Percentiles rank a stretch among this genome's conserved stretches.
These are phyloP conservation scores for Neoascia interrupta DNA, from an alignment of 2,888 invertebrate genomes.

Conservation along the genomic window DNA sequence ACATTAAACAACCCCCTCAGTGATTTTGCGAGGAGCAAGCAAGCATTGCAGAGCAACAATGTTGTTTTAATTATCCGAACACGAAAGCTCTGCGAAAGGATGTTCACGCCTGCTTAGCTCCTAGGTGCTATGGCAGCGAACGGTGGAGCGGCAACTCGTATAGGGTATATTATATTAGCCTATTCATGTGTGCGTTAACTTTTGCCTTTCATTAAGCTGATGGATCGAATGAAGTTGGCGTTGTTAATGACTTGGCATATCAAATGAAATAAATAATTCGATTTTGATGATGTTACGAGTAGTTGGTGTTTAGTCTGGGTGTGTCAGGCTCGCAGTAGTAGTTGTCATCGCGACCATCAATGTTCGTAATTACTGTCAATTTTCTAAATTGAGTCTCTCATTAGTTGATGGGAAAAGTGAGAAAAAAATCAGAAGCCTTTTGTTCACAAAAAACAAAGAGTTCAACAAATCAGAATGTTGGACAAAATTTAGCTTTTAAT, in stretches of 20 bases:
- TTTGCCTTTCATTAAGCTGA: conserved; percentile 63
- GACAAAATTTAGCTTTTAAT: no score
- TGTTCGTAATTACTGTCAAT: conserved; percentile 38
- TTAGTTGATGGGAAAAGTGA: no score
- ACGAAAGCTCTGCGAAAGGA: conserved; percentile 44
- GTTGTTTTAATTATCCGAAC: conserved; percentile 62
- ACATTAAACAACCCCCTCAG: no score
- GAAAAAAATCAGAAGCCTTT: no score
- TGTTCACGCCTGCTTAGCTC: conserved; percentile 26
- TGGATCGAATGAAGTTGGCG: conserved; percentile 59
- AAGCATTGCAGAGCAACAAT: no score
- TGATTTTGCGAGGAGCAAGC: no score
- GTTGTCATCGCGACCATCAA: conserved; percentile 8
- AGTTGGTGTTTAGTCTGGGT: conserved; percentile 7
- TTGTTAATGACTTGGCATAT: conserved; percentile 62
- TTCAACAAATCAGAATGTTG: no score
- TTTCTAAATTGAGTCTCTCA: no score
- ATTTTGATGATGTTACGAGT: conserved; percentile 50
- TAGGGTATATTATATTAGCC: conserved; percentile 31
- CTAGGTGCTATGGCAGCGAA: background rate
- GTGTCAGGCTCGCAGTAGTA: background rate
- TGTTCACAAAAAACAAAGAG: no score
- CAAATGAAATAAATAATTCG: conserved; percentile 63
- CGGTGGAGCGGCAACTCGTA: background rate
- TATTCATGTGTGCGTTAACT: conserved; percentile 20